phyloP scores from a whole-genome alignment of 2,888 invertebrate genomes.

The Pasiphila rectangulata region DNA sequence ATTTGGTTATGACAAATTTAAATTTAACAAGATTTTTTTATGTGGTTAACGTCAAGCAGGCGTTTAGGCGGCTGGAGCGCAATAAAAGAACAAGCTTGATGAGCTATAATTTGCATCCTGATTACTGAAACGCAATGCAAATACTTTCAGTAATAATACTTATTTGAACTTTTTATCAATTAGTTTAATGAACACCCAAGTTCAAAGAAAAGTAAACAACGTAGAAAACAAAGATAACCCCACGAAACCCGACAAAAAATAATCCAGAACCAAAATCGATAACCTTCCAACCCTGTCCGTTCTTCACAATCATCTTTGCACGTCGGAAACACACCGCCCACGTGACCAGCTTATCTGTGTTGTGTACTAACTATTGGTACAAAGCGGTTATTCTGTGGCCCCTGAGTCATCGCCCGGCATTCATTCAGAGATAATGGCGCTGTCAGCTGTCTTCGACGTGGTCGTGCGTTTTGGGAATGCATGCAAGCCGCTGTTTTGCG shows the following conservation, averaged over 20 bases:
- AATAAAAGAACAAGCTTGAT: too few relatives aligned
- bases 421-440: constrained; percentile 48
- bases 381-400: constrained; percentile 11
- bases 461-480: too few relatives aligned
- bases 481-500: not conserved
- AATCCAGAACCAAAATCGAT: constrained; percentile 1
- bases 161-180: not conserved
- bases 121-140: too few relatives aligned
- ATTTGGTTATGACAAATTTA: too few relatives aligned
- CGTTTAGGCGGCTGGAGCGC: too few relatives aligned
- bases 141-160: too few relatives aligned
- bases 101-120: too few relatives aligned
- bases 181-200: not conserved
- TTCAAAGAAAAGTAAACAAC: not conserved
- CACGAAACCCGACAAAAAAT: constrained; percentile 8
- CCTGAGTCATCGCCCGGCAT: constrained; percentile 42
- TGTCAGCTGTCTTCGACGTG: constrained; percentile 42
- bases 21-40: too few relatives aligned
- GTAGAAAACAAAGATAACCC: too few relatives aligned
- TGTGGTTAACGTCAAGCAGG: too few relatives aligned
- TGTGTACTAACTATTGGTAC: not conserved
- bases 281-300: constrained; percentile 9
- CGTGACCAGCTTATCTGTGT: constrained; percentile 12
- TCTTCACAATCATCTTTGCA: constrained; percentile 12
- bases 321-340: constrained; percentile 10